These are phyloP conservation scores for Magallana ariakensis DNA, from an alignment of 1,140 invertebrate genomes.

Conservation along the genomic window DNA sequence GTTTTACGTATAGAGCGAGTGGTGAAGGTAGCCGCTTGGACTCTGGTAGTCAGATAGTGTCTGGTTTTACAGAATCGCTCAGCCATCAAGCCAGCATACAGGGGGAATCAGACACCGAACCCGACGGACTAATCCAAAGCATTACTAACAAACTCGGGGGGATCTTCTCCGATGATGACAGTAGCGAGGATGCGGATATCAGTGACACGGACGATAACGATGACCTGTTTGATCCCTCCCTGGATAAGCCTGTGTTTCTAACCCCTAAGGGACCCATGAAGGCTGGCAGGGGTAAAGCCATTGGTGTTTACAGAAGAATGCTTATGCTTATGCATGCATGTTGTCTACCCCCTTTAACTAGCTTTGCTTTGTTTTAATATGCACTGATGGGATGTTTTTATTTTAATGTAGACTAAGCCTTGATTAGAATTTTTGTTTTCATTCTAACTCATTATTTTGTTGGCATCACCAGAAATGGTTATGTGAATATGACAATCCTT, in stretches of 20 bases:
- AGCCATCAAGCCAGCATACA: conserved; percentile 81
- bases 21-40: too few relatives aligned
- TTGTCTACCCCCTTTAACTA: not conserved
- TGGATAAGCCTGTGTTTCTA: conserved; percentile 77
- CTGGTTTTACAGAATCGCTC: conserved; percentile 72
- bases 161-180: conserved; percentile 88
- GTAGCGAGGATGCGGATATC: conserved; percentile 86
- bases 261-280: conserved; percentile 76
- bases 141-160: conserved; percentile 77
- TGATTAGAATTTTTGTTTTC: not conserved
- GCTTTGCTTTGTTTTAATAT: not conserved
- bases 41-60: too few relatives aligned
- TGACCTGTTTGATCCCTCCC: conserved; percentile 72
- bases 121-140: conserved; percentile 81
- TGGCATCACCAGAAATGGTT: not conserved
- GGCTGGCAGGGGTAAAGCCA: conserved; percentile 63
- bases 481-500: too few relatives aligned
- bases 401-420: not conserved
- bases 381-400: not conserved
- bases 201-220: conserved; percentile 82
- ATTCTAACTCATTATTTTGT: not conserved
- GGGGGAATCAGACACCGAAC: conserved; percentile 89
- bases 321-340: not conserved
- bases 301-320: not conserved
- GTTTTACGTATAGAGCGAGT: too few relatives aligned